phyloP scores from a whole-genome alignment of 2,888 invertebrate genomes.

The Andrena dorsata region DNA sequence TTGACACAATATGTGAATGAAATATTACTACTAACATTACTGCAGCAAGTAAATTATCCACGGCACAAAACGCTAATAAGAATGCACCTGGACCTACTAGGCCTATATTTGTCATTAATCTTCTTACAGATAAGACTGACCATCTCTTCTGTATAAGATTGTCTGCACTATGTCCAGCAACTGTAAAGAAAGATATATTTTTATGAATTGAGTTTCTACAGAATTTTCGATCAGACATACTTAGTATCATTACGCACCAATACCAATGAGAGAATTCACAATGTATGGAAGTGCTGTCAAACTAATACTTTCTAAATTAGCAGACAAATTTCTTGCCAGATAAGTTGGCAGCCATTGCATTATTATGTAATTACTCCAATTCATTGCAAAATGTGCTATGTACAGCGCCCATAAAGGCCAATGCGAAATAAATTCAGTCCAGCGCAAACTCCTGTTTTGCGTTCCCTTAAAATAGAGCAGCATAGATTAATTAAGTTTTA shows the following conservation, averaged over 20 bases:
- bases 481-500: conserved; percentile 20
- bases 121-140: conserved; percentile 89
- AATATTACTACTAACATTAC: conserved; percentile 86
- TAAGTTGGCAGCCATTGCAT: conserved; percentile 93
- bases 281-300: conserved; percentile 91
- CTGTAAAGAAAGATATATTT: conserved; percentile 78
- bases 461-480: conserved; percentile 83
- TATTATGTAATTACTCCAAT: conserved; percentile 92
- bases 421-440: conserved; percentile 89
- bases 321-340: conserved; percentile 88
- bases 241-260: conserved; percentile 85
- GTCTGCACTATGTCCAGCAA: conserved; percentile 91
- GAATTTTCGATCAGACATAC: not conserved
- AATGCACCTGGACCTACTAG: conserved; percentile 90
- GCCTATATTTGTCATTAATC: conserved; percentile 91
- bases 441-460: conserved; percentile 86
- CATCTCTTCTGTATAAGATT: conserved; percentile 88
- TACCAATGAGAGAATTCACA: conserved; percentile 90
- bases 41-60: conserved; percentile 89
- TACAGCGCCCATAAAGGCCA: conserved; percentile 91
- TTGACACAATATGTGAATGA: not conserved
- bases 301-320: conserved; percentile 89
- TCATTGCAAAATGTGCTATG: conserved; percentile 92
- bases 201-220: not conserved
- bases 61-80: conserved; percentile 89